Conservation (phyloP, 2,113 vertebrate species). For the Malurus alboscapulatus region DNA sequence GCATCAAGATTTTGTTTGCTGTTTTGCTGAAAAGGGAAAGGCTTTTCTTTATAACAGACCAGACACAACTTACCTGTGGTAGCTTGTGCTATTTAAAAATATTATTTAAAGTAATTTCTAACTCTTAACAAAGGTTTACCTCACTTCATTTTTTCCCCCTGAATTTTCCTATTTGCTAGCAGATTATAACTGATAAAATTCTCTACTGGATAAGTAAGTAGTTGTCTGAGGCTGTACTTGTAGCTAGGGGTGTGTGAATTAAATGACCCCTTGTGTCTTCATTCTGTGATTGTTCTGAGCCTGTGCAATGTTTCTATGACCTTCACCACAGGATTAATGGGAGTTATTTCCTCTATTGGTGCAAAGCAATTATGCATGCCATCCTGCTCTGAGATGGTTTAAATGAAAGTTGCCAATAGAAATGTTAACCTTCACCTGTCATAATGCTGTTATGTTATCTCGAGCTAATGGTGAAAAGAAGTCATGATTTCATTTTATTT, state of each 20-base stretch:
- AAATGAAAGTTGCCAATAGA: constrained; percentile 58
- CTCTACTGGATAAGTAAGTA: background rate
- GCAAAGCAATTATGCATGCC: constrained; percentile 49
- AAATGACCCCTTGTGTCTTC: constrained; percentile 8
- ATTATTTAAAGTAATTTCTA: background rate
- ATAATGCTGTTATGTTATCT: constrained; percentile 53
- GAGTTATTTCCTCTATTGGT: constrained; percentile 45
- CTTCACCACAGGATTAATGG: constrained; percentile 54
- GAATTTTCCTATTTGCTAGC: background rate
- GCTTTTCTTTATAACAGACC: background rate
- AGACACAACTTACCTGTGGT: background rate
- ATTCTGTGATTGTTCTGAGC: constrained; percentile 14
- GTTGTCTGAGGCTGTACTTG: background rate
- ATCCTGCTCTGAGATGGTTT: constrained; percentile 50
- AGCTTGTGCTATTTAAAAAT: background rate
- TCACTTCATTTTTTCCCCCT: background rate
- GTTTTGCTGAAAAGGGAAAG: background rate
- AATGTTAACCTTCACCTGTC: constrained; percentile 60
- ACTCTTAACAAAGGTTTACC: background rate
- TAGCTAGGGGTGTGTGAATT: background rate
- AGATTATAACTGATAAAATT: background rate
- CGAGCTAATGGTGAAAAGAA: constrained; percentile 43
- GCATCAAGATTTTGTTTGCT: background rate
- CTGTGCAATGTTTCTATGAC: constrained; percentile 19
- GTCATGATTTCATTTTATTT: constrained; percentile 59